Percentiles rank a stretch among this genome's conserved stretches.
These are phyloP conservation scores for Calameuta idolon DNA, from an alignment of 2,888 invertebrate species.

Conservation along the genomic window DNA sequence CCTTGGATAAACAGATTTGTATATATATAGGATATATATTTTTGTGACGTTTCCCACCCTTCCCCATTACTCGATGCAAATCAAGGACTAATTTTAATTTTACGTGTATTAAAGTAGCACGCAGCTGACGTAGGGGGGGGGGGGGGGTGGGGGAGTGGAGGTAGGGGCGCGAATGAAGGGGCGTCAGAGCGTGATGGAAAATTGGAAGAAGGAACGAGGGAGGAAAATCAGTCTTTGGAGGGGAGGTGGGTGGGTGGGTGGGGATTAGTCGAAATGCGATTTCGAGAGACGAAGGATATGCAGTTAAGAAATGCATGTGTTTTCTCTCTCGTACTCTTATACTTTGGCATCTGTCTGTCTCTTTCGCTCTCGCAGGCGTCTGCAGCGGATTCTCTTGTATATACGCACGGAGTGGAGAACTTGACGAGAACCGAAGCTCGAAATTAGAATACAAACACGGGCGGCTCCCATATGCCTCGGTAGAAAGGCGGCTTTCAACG, in stretches of 20 bases:
- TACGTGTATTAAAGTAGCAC: conserved; percentile 72
- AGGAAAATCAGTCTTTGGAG: no score
- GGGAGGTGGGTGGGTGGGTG: neutral
- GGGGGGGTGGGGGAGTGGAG: conserved; percentile 31
- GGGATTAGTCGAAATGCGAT: conserved; percentile 64
- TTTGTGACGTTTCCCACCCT: conserved; percentile 50
- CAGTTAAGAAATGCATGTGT: conserved; percentile 50
- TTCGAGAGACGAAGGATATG: conserved; percentile 50
- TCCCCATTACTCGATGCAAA: conserved; percentile 74
- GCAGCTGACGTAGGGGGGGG: conserved; percentile 68
- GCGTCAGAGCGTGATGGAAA: neutral
- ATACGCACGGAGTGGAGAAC: conserved; percentile 15
- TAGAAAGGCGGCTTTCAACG: conserved; percentile 47
- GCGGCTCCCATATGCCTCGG: conserved; percentile 53
- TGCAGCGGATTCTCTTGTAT: conserved; percentile 19
- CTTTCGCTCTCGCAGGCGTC: conserved; percentile 18
- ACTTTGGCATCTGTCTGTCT: neutral
- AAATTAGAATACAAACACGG: conserved; percentile 62
- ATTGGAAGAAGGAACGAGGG: no score
- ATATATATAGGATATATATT: neutral
- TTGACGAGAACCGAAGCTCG: conserved; percentile 56
- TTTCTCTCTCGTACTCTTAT: conserved; percentile 4
- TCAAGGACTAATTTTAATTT: conserved; percentile 73
- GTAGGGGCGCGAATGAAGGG: conserved; percentile 36
- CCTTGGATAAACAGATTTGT: no score